Evolutionary conservation across 2,113 vertebrate species (phyloP), one percentile per base, ranked within the genome.

Genomic region (Nicator chloris): DNA sequence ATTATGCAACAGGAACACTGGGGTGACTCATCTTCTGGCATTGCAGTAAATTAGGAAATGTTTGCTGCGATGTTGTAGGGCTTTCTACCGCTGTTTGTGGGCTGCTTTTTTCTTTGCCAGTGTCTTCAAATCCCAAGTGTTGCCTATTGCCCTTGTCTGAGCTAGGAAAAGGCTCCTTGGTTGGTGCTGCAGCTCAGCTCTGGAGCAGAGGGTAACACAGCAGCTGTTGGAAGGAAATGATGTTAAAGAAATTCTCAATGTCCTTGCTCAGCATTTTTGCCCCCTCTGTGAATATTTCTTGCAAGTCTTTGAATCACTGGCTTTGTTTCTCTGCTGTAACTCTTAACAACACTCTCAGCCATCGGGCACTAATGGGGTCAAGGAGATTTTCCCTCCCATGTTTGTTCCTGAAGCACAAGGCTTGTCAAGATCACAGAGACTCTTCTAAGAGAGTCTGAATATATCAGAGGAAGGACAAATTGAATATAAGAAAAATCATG

Each of bases 1-100:
- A 86, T 96, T 96, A 96, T 96, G 96, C 96, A 97, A 97, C 93
- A 96, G 96, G 96, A 97, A 96, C 96, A 83, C 76, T 49, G 83
- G 66, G 65, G 86, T 97, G 96, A 97, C 85, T 97, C 96, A 97
- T 90, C 85, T 30, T 45, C 90, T 96, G 95, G 93, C 95, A 69
- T 60, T 65, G 95, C 92, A 91, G 76, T 60, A 53, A 68, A 66
- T 92, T 90, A 96, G 95, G 93, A 97, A 96, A 96, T 47, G 77
- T 92, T 96, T 94, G 95, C 88, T 82, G 69, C 4, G 8, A 60
- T 82, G 60, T 71, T 39, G 31, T 83, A 84, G 27, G 86, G 79
- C 72, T 92, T 95, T 68, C 71, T 94, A 39, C 92, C 3, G 0
- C 90, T 93, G 20, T 78, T 70, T 85, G 89, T 73, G 95, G 81